Percentiles rank a stretch among this genome's conserved stretches.
phyloP scores from a whole-genome alignment of 2,113 vertebrate species.

The Melanocharis versteri region DNA sequence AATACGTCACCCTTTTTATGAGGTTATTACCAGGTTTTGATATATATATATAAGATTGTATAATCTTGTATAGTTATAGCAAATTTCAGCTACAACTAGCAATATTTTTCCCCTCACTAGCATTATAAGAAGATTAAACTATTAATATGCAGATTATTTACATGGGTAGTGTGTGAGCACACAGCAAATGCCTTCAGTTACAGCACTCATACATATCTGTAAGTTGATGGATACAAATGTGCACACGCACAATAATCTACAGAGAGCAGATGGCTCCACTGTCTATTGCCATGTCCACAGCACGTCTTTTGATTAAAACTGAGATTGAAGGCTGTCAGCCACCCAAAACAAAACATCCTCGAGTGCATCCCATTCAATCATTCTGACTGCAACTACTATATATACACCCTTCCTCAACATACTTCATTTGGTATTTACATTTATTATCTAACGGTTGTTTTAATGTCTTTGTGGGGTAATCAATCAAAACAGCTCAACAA shows the following conservation, averaged over 20 bases:
- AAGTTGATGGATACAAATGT: background rate
- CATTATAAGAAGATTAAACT: background rate
- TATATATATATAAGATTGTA: background rate
- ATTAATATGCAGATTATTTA: background rate
- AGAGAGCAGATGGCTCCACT: background rate
- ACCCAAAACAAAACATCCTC: background rate
- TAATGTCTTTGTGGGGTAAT: background rate
- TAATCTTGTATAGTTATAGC: background rate
- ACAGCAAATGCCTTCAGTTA: background rate
- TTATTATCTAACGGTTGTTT: background rate
- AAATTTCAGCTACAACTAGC: background rate
- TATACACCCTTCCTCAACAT: background rate
- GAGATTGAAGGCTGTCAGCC: too few relatives aligned
- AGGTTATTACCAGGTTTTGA: background rate
- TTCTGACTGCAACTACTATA: background rate
- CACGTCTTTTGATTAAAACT: too few relatives aligned
- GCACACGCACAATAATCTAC: background rate
- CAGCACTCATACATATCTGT: background rate
- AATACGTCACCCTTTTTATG: background rate
- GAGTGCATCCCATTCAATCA: background rate
- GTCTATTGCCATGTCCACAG: too few relatives aligned
- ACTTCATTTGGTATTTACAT: background rate
- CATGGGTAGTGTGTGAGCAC: background rate
- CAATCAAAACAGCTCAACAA: background rate
- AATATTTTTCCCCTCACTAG: background rate